Base-by-base conservation (phyloP, 2,797 vertebrate species). In the Taeniopygia guttata region DNA sequence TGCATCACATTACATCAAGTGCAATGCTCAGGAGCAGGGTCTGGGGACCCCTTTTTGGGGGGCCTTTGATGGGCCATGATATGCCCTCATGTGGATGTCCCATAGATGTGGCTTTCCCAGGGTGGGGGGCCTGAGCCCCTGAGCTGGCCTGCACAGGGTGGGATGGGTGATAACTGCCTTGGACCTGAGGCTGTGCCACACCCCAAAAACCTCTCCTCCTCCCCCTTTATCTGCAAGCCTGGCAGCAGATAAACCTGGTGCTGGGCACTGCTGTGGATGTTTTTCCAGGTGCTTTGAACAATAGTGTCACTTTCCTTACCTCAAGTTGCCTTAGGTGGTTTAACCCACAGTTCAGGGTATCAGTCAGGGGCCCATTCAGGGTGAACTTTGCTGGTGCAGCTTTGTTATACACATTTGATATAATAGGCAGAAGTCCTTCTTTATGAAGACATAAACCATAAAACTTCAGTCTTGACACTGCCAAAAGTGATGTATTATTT, bases 1-100 rank as follows among this genome's bases (percentile, higher is more conserved):
- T 29, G 12, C 22, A 56, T 16, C 13, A 4, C 3, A 10, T 20
- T 66, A 8, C 11, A 17, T 9, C 30, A 10, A 0, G 0, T n/a
- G 7, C 43, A n/a, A 23, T 10, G 42, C 17, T 32, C 21, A 4
- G 27, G 27, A 32, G 25, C 36, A 29, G 30, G 25, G 8, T 29
- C 29, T 40, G 23, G 49, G 34, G 8, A 27, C 11, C 10, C 32
- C 16, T 43, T 16, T 43, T 11, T 10, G 38, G 10, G 7, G 40
- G 9, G 11, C 10, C 22, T n/a, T 8, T 49, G 46, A 29, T 5
- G 25, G 30, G 23, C 36, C 27, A 13, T 36, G 40, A 6, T 26
- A 13, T 4, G 3, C 19, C 13, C n/a, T 78, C 49, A 5, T 0
- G 0, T 3, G n/a, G 40, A 12, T 55, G 49, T 55, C 27, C 49